Base-by-base conservation (phyloP, 2,888 invertebrate genomes). In the Pyrrhia umbra region DNA sequence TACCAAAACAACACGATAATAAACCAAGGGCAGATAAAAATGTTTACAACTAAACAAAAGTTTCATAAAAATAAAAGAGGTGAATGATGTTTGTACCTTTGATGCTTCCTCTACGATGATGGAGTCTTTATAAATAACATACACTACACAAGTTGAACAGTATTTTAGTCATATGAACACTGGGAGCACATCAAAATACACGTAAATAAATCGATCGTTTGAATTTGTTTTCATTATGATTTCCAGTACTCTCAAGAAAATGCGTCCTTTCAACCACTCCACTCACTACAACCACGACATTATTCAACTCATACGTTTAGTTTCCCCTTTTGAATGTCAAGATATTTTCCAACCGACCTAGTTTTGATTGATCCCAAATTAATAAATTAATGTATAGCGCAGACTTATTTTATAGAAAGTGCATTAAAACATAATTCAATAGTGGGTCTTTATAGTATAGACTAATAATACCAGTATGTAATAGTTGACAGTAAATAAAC, bases 11-110 rank as follows among this genome's bases (percentile, higher is more conserved):
- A 6, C 9, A 21, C 6, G 40, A 20, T 5, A 8, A 25, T 3
- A 49, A 34, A 49, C 30, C 13, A 40, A 47, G 20, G 9, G 8
- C 30, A 40, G 16, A 23, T 30, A 66, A 55, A 47, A 55, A 39
- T 34, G 43, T 40, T 21, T 39, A 40, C 40, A 61, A 50, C 37
- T 51, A 66, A 56, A 60, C 57, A 70, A 77, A 73, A 73, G 71
- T 74, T 77, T 60, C 34, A 61, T 59, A 64, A 73, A 76, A 77
- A 75, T 70, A 74, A 64, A 74, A 63, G 50, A 71, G 27, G 55
- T 69, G 74, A 77, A 77, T 82, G 74, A 72, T 78, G 79, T 83
- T 78, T 72, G 75, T 86, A 85, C 83, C 86, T 84, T 81, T 78
- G 59, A 75, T 52, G 77, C 72, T 79, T 80, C 78, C 79, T 79